Conservation (phyloP, 2,113 vertebrate genomes). For the Plecotus auritus region DNA sequence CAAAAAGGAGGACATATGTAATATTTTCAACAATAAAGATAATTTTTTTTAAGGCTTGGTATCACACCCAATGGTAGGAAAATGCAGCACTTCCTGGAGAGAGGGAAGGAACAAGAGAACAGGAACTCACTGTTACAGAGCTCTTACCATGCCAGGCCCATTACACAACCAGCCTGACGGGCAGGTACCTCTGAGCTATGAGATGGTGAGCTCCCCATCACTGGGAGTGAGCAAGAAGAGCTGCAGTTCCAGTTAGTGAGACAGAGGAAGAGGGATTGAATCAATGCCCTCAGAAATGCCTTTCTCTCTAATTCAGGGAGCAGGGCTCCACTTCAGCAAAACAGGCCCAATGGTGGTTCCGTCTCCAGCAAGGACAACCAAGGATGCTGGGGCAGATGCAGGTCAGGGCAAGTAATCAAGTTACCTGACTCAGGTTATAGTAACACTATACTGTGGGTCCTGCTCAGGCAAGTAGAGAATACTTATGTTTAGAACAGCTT, state of each 20-base stretch:
- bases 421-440: not conserved
- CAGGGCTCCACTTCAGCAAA: not conserved
- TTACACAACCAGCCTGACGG: not conserved
- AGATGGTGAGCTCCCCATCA: not conserved
- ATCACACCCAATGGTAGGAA: not conserved
- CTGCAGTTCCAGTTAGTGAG: not conserved
- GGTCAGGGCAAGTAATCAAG: not conserved
- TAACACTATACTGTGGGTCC: not conserved
- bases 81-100: not conserved
- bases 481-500: not conserved
- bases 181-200: not conserved
- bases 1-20: too few species aligned
- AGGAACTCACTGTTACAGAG: not conserved
- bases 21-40: too few species aligned
- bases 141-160: not conserved
- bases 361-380: not conserved
- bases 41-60: not conserved
- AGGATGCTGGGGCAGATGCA: not conserved
- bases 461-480: not conserved
- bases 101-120: not conserved
- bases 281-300: not conserved
- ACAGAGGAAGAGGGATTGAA: not conserved
- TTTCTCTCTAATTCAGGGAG: not conserved
- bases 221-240: not conserved
- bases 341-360: not conserved